Percentiles rank a stretch among this genome's conserved stretches.
Conservation (phyloP, 2,113 vertebrate genomes). For the Myanophis thanlyinensis region DNA sequence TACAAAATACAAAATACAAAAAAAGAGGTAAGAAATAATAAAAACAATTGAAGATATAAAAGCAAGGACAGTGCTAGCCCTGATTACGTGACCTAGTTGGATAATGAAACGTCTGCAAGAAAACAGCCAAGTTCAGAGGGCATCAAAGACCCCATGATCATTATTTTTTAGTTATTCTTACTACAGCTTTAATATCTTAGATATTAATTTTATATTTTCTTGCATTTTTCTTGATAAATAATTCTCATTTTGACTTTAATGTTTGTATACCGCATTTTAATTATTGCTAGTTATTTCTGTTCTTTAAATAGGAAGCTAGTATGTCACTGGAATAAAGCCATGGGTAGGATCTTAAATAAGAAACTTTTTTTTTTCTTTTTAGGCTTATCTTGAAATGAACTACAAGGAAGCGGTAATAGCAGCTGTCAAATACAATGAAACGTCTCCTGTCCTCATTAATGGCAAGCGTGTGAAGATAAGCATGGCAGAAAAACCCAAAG, state of each 20-base stretch:
- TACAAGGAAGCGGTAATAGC: slow-evolving; percentile 70
- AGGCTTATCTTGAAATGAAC: slow-evolving; percentile 78
- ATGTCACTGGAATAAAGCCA: not conserved
- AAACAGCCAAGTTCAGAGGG: not conserved
- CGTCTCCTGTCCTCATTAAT: slow-evolving; percentile 65
- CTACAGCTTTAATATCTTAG: not conserved
- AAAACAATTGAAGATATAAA: not conserved
- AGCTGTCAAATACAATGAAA: slow-evolving; percentile 66
- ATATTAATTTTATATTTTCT: not conserved
- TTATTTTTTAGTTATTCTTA: not conserved
- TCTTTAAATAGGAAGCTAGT: not conserved
- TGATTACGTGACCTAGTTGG: not conserved
- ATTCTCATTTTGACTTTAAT: not conserved
- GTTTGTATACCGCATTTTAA: not conserved
- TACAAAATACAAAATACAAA: not conserved
- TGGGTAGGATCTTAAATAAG: not conserved
- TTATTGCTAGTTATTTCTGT: not conserved
- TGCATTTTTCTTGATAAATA: not conserved
- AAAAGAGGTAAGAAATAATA: not conserved
- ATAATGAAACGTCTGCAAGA: not conserved
- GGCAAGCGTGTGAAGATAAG: slow-evolving; percentile 64
- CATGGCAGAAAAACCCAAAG: slow-evolving; percentile 59
- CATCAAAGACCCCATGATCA: not conserved
- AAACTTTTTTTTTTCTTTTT: slow-evolving; percentile 15
- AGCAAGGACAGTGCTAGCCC: not conserved